These are phyloP conservation scores for Andrena dorsata DNA, from an alignment of 2,888 invertebrate species.

Conservation along the genomic window DNA sequence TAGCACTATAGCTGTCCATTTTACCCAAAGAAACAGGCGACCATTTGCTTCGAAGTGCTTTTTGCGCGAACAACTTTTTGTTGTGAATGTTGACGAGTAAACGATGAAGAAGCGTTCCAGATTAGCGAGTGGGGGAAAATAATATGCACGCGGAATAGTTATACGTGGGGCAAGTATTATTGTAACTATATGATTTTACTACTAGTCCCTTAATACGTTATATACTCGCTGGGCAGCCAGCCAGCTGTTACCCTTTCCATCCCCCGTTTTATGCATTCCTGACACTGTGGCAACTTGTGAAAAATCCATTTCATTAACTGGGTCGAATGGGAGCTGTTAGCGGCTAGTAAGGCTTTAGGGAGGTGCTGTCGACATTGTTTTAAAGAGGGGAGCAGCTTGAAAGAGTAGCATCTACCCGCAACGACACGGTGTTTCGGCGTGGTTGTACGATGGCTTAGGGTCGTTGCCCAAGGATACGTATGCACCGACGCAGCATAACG, in stretches of 20 bases:
- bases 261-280: conserved; percentile 13
- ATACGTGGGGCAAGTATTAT: conserved; percentile 2
- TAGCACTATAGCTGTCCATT: no score
- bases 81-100: not conserved
- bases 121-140: conserved; percentile 11
- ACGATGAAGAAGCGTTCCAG: conserved; percentile 14
- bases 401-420: not conserved
- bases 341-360: not conserved
- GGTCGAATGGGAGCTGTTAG: not conserved
- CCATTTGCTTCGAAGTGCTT: not conserved
- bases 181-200: conserved; percentile 50
- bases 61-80: not conserved
- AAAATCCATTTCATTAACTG: not conserved
- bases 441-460: conserved; percentile 27
- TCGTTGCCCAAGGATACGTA: conserved; percentile 51
- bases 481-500: conserved; percentile 44
- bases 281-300: conserved; percentile 7
- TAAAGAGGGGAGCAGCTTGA: not conserved
- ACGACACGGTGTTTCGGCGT: conserved; percentile 2
- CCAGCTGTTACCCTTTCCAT: conserved; percentile 18
- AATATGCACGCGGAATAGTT: conserved; percentile 12
- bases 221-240: conserved; percentile 35
- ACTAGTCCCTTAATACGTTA: conserved; percentile 58
- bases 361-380: not conserved
- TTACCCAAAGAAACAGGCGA: no score